phyloP scores from a whole-genome alignment of 2,113 vertebrate genomes.

The Alouatta palliata region DNA sequence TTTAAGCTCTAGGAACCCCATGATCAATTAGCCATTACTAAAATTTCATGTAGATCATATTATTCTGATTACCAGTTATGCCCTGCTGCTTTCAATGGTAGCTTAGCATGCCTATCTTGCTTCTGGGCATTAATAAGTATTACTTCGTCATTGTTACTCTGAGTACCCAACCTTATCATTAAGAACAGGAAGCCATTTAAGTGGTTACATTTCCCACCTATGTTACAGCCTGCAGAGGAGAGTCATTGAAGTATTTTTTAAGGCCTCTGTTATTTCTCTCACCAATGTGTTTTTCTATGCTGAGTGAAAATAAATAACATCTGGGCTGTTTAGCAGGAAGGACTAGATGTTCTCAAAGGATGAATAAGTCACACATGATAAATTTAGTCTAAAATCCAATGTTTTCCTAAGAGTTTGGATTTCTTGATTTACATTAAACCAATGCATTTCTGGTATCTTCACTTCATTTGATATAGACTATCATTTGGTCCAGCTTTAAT shows the following conservation, averaged over 20 bases:
- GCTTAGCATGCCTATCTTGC: not conserved
- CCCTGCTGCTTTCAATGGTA: not conserved
- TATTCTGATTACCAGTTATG: slow-evolving; percentile 3
- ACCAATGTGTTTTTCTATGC: not conserved
- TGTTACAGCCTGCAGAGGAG: not conserved
- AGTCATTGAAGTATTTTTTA: not conserved
- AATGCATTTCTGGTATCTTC: not conserved
- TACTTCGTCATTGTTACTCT: not conserved
- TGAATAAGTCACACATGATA: not conserved
- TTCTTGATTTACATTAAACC: not conserved
- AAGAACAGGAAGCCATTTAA: not conserved
- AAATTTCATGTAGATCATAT: slow-evolving; percentile 1
- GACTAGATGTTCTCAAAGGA: not conserved
- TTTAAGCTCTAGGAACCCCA: not conserved
- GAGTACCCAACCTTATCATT: not conserved
- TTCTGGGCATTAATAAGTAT: not conserved
- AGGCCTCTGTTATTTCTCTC: not conserved
- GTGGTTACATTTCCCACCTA: not conserved
- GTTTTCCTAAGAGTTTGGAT: not conserved
- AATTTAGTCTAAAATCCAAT: not conserved
- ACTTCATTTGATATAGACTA: not conserved
- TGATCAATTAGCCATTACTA: not conserved
- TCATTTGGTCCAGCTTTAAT: not conserved
- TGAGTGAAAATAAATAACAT: not conserved
- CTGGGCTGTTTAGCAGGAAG: not conserved